Percentiles rank a stretch among this genome's conserved stretches.
These are phyloP conservation scores for Tetrapedia diversipes DNA, from an alignment of 2,888 invertebrate genomes.

Conservation along the genomic window DNA sequence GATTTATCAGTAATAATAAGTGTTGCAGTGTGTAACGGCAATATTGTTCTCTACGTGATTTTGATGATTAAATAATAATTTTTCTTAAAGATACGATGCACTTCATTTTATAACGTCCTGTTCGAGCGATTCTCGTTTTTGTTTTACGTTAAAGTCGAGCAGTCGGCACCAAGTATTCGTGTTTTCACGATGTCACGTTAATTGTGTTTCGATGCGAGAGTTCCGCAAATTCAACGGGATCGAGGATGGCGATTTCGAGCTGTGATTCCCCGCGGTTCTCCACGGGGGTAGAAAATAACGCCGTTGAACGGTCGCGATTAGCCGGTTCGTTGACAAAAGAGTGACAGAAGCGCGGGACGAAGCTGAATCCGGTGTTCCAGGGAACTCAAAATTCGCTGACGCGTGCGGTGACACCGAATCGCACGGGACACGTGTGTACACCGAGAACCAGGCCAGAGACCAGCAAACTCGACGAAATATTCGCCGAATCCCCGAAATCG, in stretches of 20 bases:
- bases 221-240: neutral
- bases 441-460: neutral
- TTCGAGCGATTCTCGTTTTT: neutral
- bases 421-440: neutral
- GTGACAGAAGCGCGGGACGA: constrained; percentile 5
- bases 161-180: neutral
- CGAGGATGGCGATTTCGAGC: too few species aligned
- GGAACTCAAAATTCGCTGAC: constrained; percentile 17
- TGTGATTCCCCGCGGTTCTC: neutral
- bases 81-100: too few species aligned
- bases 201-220: neutral
- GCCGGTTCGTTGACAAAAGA: constrained; percentile 5
- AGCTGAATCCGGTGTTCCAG: neutral
- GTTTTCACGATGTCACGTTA: neutral
- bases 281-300: too few species aligned
- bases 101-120: too few species aligned
- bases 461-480: constrained; percentile 10
- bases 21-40: too few species aligned
- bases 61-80: too few species aligned
- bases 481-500: neutral
- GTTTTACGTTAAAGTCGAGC: constrained; percentile 5
- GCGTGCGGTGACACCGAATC: constrained; percentile 7
- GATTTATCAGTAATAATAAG: too few species aligned
- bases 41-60: too few species aligned
- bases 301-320: neutral